phyloP scores from a whole-genome alignment of 2,113 vertebrate species.

The Rhinoderma darwinii region DNA sequence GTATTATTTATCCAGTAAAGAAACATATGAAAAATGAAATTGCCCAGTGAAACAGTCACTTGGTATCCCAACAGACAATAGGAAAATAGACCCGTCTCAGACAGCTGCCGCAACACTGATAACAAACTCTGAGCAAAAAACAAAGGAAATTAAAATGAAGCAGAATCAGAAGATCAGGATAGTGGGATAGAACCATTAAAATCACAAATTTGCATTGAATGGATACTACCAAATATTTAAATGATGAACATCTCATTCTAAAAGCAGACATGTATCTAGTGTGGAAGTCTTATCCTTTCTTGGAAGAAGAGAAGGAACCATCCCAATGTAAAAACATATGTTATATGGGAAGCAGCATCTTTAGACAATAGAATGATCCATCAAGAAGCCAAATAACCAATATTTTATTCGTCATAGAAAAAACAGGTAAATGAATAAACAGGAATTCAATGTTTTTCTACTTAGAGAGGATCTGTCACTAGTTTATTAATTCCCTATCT shows the following conservation, averaged over 20 bases:
- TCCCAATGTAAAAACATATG: background rate
- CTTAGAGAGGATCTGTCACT: too few species aligned
- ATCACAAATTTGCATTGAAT: background rate
- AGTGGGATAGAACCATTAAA: background rate
- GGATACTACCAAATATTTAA: background rate
- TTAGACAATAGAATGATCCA: too few species aligned
- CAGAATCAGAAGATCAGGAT: background rate
- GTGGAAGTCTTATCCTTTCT: background rate
- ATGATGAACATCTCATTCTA: background rate
- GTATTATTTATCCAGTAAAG: slow-evolving; percentile 32
- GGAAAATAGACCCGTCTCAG: slow-evolving; percentile 10
- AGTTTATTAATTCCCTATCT: too few species aligned
- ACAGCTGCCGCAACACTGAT: slow-evolving; percentile 4
- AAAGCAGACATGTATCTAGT: background rate
- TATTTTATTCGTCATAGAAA: too few species aligned
- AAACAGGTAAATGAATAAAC: too few species aligned
- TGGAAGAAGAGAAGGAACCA: background rate
- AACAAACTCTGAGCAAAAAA: background rate
- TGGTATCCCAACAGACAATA: slow-evolving; percentile 9
- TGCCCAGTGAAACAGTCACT: slow-evolving; percentile 20
- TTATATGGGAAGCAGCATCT: too few species aligned
- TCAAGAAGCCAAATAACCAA: too few species aligned
- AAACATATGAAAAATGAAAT: slow-evolving; percentile 32
- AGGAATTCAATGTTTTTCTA: too few species aligned
- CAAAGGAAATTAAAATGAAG: background rate